Evolutionary conservation across 2,888 invertebrate species (phyloP).

Genomic region (Portevinia maculata): DNA sequence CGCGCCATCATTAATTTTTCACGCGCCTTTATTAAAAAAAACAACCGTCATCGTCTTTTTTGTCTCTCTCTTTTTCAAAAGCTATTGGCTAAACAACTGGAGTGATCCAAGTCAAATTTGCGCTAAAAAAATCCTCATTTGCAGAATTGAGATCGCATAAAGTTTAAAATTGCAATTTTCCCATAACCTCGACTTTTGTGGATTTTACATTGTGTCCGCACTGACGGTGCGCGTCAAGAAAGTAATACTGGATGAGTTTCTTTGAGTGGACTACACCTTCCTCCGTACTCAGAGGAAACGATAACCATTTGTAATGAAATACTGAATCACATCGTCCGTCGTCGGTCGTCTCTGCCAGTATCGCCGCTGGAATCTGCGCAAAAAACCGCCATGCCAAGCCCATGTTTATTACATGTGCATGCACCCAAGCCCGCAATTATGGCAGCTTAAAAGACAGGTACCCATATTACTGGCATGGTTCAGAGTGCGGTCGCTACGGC

Average conservation of each 20-base stretch:
- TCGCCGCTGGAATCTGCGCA: conserved; percentile 46
- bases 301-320: conserved; percentile 70
- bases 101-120: conserved; percentile 6
- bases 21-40: conserved; percentile 17
- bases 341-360: conserved; percentile 31
- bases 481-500: conserved; percentile 35
- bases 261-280: conserved; percentile 9
- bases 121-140: conserved; percentile 29
- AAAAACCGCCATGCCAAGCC: conserved; percentile 65
- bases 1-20: conserved; percentile 44
- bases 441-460: conserved; percentile 64
- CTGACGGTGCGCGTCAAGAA: conserved; percentile 16
- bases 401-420: conserved; percentile 67
- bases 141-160: conserved; percentile 35
- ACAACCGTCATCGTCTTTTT: no score
- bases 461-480: conserved; percentile 37
- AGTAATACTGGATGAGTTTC: conserved; percentile 31
- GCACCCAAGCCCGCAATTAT: conserved; percentile 65
- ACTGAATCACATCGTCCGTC: conserved; percentile 55
- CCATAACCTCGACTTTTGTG: conserved; percentile 54
- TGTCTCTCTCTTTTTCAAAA: neutral
- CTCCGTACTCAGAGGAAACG: conserved; percentile 53
- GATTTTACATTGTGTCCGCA: conserved; percentile 8
- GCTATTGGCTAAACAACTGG: neutral
- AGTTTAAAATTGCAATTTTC: conserved; percentile 53